phyloP scores from a whole-genome alignment of 2,797 vertebrate genomes.

The Urosaurus nigricauda region DNA sequence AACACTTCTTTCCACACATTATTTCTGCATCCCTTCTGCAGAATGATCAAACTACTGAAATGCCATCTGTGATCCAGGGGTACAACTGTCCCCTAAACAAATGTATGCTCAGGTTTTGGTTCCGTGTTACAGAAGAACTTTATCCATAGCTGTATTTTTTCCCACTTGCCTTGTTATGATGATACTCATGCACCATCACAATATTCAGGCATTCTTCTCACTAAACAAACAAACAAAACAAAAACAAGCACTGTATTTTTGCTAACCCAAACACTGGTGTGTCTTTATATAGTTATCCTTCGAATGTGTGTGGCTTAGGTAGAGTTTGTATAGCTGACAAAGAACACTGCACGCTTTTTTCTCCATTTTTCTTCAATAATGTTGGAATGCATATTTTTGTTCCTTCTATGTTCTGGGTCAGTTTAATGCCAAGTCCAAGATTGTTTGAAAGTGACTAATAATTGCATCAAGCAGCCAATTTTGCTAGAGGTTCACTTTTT shows the following conservation, averaged over 20 bases:
- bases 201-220: conserved; percentile 28
- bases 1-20: conserved; percentile 49
- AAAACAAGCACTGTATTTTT: not conserved
- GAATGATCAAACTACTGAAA: conserved; percentile 54
- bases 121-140: conserved; percentile 16
- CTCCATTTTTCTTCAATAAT: not conserved
- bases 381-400: not conserved
- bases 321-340: not conserved
- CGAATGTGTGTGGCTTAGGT: conserved; percentile 27
- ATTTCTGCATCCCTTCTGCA: conserved; percentile 44
- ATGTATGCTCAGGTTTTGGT: not conserved
- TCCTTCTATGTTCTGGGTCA: conserved; percentile 18
- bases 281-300: conserved; percentile 20
- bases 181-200: not conserved
- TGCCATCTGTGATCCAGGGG: conserved; percentile 2
- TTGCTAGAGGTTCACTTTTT: not conserved
- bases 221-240: not conserved
- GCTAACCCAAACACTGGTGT: not conserved
- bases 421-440: conserved; percentile 12
- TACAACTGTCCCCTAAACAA: not conserved
- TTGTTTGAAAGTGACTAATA: conserved; percentile 26
- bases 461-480: conserved; percentile 30
- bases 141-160: conserved; percentile 9
- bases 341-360: not conserved
- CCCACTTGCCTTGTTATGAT: conserved; percentile 30